Conservation (phyloP, 1,140 invertebrate genomes). For the Cecropterus lyciades region DNA sequence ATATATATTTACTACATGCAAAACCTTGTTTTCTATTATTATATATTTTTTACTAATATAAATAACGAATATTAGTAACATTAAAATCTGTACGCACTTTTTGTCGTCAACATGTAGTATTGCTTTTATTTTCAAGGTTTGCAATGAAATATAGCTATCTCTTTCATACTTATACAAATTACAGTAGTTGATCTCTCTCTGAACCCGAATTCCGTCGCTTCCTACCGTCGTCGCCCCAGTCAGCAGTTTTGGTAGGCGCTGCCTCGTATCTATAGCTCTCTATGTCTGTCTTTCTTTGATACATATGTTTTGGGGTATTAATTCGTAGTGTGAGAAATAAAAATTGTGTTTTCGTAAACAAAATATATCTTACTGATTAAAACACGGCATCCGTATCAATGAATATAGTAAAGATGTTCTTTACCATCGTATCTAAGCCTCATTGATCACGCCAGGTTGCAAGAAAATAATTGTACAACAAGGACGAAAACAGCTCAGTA, state of each 20-base stretch:
- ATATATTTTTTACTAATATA: too few species aligned
- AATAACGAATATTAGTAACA: too few species aligned
- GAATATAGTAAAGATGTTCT: background rate
- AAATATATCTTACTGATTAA: background rate
- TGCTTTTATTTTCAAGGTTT: slow-evolving; percentile 4
- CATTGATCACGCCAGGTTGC: slow-evolving; percentile 22
- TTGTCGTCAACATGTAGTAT: too few species aligned
- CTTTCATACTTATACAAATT: slow-evolving; percentile 2
- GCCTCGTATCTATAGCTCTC: slow-evolving; percentile 46
- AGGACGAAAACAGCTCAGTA: slow-evolving; percentile 68
- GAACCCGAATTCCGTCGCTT: background rate
- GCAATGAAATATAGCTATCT: slow-evolving; percentile 23
- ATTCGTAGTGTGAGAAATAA: slow-evolving; percentile 5
- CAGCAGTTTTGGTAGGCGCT: background rate
- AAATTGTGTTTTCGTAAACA: slow-evolving; percentile 6
- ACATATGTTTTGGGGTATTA: slow-evolving; percentile 31
- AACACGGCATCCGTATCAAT: slow-evolving; percentile 6
- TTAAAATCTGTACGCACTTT: too few species aligned
- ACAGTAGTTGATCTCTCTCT: slow-evolving; percentile 4
- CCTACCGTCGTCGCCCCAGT: background rate
- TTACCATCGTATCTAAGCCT: background rate
- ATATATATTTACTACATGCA: too few species aligned
- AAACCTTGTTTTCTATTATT: too few species aligned
- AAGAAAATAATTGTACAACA: slow-evolving; percentile 52
- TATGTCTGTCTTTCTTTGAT: slow-evolving; percentile 58